phyloP scores from a whole-genome alignment of 2,888 invertebrate species.

The Oligia strigilis region DNA sequence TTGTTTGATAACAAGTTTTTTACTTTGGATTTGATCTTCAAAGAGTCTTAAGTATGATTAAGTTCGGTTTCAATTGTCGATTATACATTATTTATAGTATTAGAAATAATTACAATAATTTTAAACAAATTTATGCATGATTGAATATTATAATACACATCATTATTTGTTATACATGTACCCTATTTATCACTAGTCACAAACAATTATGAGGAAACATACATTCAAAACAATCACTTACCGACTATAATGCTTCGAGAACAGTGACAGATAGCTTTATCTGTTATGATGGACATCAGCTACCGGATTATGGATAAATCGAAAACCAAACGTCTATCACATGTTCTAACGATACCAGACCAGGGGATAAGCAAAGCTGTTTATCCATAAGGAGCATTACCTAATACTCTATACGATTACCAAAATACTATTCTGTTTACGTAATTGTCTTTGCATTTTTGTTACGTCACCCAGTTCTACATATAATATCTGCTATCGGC shows the following conservation, averaged over 20 bases:
- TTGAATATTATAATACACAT: constrained; percentile 32
- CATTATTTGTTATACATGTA: constrained; percentile 21
- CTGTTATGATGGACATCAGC: constrained; percentile 36
- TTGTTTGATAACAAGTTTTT: constrained; percentile 26
- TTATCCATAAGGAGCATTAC: constrained; percentile 10
- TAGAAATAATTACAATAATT: constrained; percentile 7
- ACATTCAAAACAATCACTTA: constrained; percentile 38
- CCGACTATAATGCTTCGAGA: constrained; percentile 38
- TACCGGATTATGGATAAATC: constrained; percentile 38
- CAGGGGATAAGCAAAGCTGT: constrained; percentile 29
- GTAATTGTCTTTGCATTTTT: constrained; percentile 54
- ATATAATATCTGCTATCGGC: constrained; percentile 63
- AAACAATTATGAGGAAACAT: constrained; percentile 53
- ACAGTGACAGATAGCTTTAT: constrained; percentile 49
- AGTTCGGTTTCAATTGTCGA: neutral
- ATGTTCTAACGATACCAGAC: constrained; percentile 5
- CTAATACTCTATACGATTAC: constrained; percentile 23
- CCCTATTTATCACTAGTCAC: constrained; percentile 40
- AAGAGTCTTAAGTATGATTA: neutral
- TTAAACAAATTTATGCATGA: constrained; percentile 26
- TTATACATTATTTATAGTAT: constrained; percentile 3
- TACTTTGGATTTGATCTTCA: neutral
- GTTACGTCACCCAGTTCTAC: constrained; percentile 61
- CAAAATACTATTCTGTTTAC: constrained; percentile 55
- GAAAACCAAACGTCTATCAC: constrained; percentile 23